phyloP scores from a whole-genome alignment of 2,113 vertebrate species.

The Zapornia atra region DNA sequence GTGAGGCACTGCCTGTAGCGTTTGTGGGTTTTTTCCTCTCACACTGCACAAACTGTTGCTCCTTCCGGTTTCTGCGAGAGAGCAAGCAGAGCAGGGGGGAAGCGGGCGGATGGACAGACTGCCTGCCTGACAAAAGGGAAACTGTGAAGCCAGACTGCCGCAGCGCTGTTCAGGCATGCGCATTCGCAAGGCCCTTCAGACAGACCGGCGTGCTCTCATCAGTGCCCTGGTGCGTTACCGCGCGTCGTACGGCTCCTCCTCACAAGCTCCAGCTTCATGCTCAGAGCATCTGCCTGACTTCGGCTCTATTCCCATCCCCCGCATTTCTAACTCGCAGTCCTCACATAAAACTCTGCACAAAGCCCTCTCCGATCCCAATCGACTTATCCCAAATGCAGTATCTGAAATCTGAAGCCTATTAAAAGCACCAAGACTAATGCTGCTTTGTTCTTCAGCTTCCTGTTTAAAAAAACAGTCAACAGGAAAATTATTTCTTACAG shows the following conservation, averaged over 20 bases:
- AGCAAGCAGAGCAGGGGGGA: conserved; percentile 1
- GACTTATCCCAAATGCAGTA: conserved; percentile 15
- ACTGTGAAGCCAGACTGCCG: background rate
- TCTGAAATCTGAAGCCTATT: conserved; percentile 56
- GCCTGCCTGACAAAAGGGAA: conserved; percentile 28
- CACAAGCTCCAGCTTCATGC: background rate
- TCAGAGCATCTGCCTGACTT: background rate
- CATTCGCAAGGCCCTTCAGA: background rate
- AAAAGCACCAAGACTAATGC: conserved; percentile 47
- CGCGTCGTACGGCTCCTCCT: background rate
- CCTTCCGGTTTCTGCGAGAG: background rate
- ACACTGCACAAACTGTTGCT: background rate
- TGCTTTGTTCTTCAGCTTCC: conserved; percentile 73
- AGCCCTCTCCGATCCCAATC: background rate
- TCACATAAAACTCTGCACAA: background rate
- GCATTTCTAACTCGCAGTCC: background rate
- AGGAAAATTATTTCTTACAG: conserved; percentile 76
- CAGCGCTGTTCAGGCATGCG: background rate
- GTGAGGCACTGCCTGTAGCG: background rate
- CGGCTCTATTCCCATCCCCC: background rate
- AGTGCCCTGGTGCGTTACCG: background rate
- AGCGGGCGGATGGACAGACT: background rate
- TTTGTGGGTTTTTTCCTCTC: background rate
- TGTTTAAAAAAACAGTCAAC: conserved; percentile 74
- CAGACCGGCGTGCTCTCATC: background rate